These are phyloP conservation scores for Cyprinodon diabolis DNA, from an alignment of 2,797 vertebrate species.

Conservation along the genomic window DNA sequence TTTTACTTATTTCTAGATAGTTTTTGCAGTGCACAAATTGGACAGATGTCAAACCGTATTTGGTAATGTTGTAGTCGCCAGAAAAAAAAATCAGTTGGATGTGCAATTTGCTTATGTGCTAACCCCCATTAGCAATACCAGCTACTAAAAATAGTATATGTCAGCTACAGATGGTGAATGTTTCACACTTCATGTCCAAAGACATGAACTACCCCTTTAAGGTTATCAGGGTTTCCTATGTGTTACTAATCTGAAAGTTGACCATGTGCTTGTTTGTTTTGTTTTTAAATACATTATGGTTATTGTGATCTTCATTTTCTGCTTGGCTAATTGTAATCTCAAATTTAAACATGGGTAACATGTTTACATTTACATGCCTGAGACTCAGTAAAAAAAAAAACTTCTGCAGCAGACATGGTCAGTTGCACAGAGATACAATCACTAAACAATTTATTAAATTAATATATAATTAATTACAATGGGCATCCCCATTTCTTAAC, in stretches of 20 bases:
- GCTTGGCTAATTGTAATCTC: neutral
- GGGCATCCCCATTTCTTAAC: slow-evolving; percentile 23
- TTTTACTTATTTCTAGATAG: no score
- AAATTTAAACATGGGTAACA: neutral
- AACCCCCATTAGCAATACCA: neutral
- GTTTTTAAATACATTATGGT: neutral
- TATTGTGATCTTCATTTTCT: neutral
- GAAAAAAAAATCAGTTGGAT: no score
- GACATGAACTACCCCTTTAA: no score
- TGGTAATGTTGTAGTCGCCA: no score
- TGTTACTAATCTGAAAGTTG: neutral
- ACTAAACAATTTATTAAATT: neutral
- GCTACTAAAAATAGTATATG: neutral
- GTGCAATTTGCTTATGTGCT: no score
- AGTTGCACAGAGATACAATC: neutral
- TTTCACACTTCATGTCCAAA: no score
- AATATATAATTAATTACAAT: neutral
- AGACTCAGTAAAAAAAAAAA: no score
- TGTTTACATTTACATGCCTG: no score
- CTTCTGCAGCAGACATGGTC: neutral
- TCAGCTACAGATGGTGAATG: no score
- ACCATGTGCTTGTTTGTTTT: neutral
- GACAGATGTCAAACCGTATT: neutral
- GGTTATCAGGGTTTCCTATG: no score
- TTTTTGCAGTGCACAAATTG: neutral